Base-by-base conservation (phyloP, 37 sponge, comb jelly and placozoan species). In the Halisarca cf. caerulea region DNA sequence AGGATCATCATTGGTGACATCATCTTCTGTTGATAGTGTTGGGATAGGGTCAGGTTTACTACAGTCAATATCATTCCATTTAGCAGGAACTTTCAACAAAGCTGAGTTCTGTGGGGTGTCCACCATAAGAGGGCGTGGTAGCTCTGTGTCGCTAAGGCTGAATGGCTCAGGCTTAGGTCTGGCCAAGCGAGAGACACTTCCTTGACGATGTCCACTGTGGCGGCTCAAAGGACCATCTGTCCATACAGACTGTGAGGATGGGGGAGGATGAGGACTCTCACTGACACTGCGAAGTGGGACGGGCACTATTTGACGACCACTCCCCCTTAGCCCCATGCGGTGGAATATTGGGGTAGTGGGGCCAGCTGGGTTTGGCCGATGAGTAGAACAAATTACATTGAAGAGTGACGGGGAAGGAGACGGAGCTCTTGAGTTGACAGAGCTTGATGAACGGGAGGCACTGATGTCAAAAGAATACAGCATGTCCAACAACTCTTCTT, bases 381-480 rank as follows among this genome's bases (percentile, higher is more conserved):
- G 47, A 85, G 85, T 0, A 88, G 89, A 9, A 89, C 86, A 40
- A 89, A 91, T 74, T 41, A 94, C 74, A 82, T 87, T 89, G 89
- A 90, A 66, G 35, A 90, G 87, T 0, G 95, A 94, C 24, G 92
- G 91, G 55, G 94, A 92, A 23, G 94, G 92, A 42, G 94, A 97
- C 57, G 95, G 90, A 15, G 95, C 90, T 27, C 91, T 85, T 24
- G 96, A 95, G 35, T 95, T 85, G 24, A 89, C 83, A 20, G 84
- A 43, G 32, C 95, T 97, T 24, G 95, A 92, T 39, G 88, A 53
- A 30, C 91, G 85, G 0, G 94, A 97, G 30, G 81, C 71, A n/a
- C 85, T 73, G 20, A 97, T 55, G 33, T 97, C 98, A 44, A 93
- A 97, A 84, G 95, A 86, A 47, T 94, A 82, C 47, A 97, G 87